Conservation (phyloP, 2,888 invertebrate species). For the Aspidapion aeneum region DNA sequence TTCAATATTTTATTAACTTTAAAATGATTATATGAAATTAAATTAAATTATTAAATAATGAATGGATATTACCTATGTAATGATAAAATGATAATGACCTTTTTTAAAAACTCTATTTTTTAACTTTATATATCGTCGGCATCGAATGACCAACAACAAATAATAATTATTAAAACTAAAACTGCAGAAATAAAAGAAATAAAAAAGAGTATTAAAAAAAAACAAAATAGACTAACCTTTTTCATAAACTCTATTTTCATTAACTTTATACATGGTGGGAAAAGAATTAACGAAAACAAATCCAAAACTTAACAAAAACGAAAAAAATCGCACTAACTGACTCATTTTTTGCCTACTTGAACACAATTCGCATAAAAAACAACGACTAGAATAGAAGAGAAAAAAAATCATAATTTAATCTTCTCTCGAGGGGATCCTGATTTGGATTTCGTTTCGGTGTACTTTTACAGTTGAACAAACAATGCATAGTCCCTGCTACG, state of each 20-base stretch:
- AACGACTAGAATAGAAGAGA: neutral
- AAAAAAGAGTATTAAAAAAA: too few relatives aligned
- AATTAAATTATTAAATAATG: too few relatives aligned
- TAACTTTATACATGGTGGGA: constrained; percentile 26
- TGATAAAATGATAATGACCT: too few relatives aligned
- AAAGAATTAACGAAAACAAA: constrained; percentile 12
- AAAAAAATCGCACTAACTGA: neutral
- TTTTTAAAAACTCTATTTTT: too few relatives aligned
- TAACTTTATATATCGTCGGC: too few relatives aligned
- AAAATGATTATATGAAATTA: too few relatives aligned
- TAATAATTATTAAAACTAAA: too few relatives aligned
- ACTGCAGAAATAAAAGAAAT: too few relatives aligned
- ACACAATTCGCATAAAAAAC: neutral
- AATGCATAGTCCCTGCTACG: neutral
- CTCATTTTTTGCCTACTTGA: neutral
- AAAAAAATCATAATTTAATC: neutral
- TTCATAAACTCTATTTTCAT: constrained; percentile 24
- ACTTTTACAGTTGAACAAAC: neutral
- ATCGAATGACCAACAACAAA: too few relatives aligned
- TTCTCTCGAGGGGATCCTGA: neutral
- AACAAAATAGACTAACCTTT: constrained; percentile 26
- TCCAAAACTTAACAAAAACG: constrained; percentile 16
- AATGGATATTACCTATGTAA: too few relatives aligned
- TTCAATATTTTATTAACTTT: too few relatives aligned
- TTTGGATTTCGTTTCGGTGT: neutral